Base-by-base conservation (phyloP, 2,888 invertebrate genomes). In the Eupithecia abbreviata region DNA sequence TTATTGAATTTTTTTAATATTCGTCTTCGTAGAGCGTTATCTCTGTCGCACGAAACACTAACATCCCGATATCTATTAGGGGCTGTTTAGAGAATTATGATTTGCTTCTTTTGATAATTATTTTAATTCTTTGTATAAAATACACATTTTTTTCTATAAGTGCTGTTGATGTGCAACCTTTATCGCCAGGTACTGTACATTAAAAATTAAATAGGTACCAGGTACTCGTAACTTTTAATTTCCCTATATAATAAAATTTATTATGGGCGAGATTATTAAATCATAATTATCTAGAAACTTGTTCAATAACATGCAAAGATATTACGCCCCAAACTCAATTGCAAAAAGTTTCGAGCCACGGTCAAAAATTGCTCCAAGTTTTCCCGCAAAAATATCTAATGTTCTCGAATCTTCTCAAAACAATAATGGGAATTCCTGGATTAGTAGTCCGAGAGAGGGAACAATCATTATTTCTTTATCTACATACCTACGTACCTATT, bases 401-500 rank as follows among this genome's bases (percentile, higher is more conserved):
- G 75, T 73, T 80, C 78, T 72, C 66, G 78, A 79, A 81, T 81
- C 78, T 78, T 74, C 75, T 77, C 45, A 78, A 82, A 80, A 81
- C 80, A 82, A 80, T 81, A 79, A 81, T 79, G 77, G 73, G 73
- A 79, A 80, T 80, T 79, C 79, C 62, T 51, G 78, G 65, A 75
- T 69, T 12, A 30, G 47, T 69, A 71, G 55, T 71, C 47, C 18
- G 30, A 30, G 69, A 69, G 69, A 5, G 30, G 30, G 12, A n/a
- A 47, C 9, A 13, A 13, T 43, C 18, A 15, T 67, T n/a, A 18
- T 18, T 1, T 42, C 7, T 6, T 42, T 42, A 15, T 66, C 3
- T 47, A 30, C 30, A 30, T 30, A 30, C 30, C 30, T 30, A 30
- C n/a, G 51, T 51, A 51, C 45, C 15, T 43, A 43, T 6, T 55